These are phyloP conservation scores for Neotoxoptera formosana DNA, from an alignment of 1,140 invertebrate genomes.

Conservation along the genomic window DNA sequence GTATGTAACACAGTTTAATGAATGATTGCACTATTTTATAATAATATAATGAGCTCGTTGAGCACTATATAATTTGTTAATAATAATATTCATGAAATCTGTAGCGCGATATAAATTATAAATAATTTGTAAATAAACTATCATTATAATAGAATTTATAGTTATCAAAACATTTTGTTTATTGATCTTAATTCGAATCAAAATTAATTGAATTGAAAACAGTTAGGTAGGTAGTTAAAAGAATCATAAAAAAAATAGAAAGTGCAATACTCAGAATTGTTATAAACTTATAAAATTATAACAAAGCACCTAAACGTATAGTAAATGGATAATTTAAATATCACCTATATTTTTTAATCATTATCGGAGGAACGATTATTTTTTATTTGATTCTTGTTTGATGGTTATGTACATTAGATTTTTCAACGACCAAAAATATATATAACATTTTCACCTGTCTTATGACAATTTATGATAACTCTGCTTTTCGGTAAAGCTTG, in stretches of 20 bases:
- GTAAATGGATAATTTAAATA: not conserved
- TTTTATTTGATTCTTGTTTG: not conserved
- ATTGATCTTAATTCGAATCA: not conserved
- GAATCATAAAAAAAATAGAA: no score
- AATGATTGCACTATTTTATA: not conserved
- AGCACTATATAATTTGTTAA: constrained; percentile 5
- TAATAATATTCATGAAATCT: not conserved
- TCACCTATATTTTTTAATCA: not conserved
- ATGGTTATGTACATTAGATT: not conserved
- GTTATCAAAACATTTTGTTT: not conserved
- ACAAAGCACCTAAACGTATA: not conserved
- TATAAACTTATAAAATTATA: not conserved
- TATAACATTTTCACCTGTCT: not conserved
- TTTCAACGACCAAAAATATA: not conserved
- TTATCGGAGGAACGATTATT: not conserved
- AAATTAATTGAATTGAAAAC: not conserved
- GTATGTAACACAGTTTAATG: not conserved
- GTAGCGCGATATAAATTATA: not conserved
- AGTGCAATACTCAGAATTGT: not conserved
- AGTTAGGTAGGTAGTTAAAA: not conserved
- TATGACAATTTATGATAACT: no score
- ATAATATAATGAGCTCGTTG: not conserved
- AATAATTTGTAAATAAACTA: not conserved
- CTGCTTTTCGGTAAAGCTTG: no score
- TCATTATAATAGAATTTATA: not conserved